Conservation (phyloP, 2,113 vertebrate species). For the Melanostigma gelatinosum region DNA sequence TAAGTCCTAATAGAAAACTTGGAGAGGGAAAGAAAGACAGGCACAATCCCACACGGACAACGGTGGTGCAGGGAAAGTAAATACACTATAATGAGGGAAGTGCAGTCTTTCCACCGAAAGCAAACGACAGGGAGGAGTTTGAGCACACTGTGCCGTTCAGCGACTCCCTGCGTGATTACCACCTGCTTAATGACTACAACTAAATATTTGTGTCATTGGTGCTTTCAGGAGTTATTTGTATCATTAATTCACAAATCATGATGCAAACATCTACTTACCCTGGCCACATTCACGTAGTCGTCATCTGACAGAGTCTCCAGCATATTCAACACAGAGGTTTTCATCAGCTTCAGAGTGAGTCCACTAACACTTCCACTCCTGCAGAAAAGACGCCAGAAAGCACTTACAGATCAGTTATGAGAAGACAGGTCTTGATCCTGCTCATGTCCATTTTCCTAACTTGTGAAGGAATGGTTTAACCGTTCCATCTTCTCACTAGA, state of each 20-base stretch:
- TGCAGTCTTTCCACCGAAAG: conserved; percentile 37
- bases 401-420: not conserved
- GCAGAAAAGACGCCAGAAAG: conserved; percentile 7
- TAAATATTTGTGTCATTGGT: conserved; percentile 36
- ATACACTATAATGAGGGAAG: conserved; percentile 48
- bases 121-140: conserved; percentile 56
- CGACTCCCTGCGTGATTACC: conserved; percentile 46
- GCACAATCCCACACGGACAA: conserved; percentile 42
- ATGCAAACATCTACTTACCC: conserved; percentile 58
- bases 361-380: conserved; percentile 87
- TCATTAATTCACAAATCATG: conserved; percentile 5
- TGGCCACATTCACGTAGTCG: conserved; percentile 92
- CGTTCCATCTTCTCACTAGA: not conserved
- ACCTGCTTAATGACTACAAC: conserved; percentile 49
- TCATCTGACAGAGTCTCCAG: conserved; percentile 94
- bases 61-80: conserved; percentile 41
- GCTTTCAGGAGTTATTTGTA: conserved; percentile 22
- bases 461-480: not conserved
- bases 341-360: conserved; percentile 96
- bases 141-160: conserved; percentile 31
- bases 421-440: not conserved
- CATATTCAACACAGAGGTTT: conserved; percentile 94
- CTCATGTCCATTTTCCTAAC: conserved; percentile 3
- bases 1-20: conserved; percentile 52
- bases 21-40: conserved; percentile 37